Evolutionary conservation across 2,113 vertebrate genomes (phyloP), one percentile per base, ranked within the genome.

Genomic region (Mormyrus iriodes): DNA sequence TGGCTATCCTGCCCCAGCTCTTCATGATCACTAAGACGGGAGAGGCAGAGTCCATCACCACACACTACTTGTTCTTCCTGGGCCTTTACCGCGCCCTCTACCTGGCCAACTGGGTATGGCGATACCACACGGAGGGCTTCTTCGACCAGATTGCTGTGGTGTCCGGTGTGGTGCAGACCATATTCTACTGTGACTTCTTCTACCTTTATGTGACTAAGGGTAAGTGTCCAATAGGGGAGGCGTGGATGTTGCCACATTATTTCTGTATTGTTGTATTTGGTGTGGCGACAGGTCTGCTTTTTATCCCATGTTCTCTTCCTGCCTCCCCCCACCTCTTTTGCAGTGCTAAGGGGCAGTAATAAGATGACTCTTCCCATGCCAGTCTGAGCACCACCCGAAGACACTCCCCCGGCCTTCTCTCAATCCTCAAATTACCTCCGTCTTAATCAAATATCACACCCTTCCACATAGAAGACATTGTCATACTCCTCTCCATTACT

Each of bases 141-240:
- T 97, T 98, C 0, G 98, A 99, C 93, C 97, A 99, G 92, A 99
- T 99, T 0, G 98, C 98, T 0, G 97, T 99, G 1, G 98, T 99
- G 91, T 98, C 98, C 0, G 98, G 98, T 1, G 97, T 99, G 0
- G 98, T 99, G 48, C 98, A 99, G 94, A 99, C 98, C 91, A 99
- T 99, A 91, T 99, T 99, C 95, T 99, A 98, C 94, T 99, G 98
- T 2, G 98, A 99, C 87, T 99, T 99, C 96, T 99, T 99, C 96
- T 99, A 99, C 92, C 96, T 99, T 91, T 99, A 99, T 0, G 69
- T 98, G 91, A 99, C 98, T 82, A 98, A 96, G 94, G 98, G 98
- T 99, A 88, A 93, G 95, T n/a, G 27, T 61, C 46, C n/a, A n/a
- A 15, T 42, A n/a, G 10, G 82, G 8, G 42, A 84, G 6, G 17